phyloP scores from a whole-genome alignment of 1,140 invertebrate genomes.

The Bathynomus jamesi region DNA sequence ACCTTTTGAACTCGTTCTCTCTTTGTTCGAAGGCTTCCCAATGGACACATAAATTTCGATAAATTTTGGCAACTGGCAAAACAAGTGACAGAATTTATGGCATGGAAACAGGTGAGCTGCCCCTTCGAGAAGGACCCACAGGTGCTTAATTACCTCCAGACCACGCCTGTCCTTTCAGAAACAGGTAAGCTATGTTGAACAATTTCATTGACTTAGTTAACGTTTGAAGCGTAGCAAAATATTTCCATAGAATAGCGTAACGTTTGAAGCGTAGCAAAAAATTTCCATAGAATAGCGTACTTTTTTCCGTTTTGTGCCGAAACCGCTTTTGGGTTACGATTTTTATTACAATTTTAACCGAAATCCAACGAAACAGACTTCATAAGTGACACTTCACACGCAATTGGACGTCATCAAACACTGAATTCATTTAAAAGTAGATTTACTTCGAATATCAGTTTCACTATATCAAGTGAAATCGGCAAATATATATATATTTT shows the following conservation, averaged over 20 bases:
- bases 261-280: too few species aligned
- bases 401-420: too few species aligned
- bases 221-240: neutral
- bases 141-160: slow-evolving; percentile 63
- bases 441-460: too few species aligned
- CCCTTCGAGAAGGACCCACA: slow-evolving; percentile 72
- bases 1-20: neutral
- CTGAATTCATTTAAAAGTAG: too few species aligned
- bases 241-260: neutral
- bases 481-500: too few species aligned
- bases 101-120: slow-evolving; percentile 78
- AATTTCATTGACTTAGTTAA: neutral
- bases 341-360: too few species aligned
- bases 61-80: slow-evolving; percentile 84
- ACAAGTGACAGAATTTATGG: slow-evolving; percentile 79
- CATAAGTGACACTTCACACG: too few species aligned
- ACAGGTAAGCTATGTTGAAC: slow-evolving; percentile 53
- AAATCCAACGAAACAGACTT: too few species aligned
- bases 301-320: too few species aligned
- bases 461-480: too few species aligned
- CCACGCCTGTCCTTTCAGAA: slow-evolving; percentile 70
- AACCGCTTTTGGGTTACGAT: too few species aligned
- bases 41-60: slow-evolving; percentile 83
- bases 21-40: slow-evolving; percentile 55
- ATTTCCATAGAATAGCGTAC: too few species aligned